Evolutionary conservation across 2,888 invertebrate species (phyloP).

Genomic region (Metopia argyrocephala): DNA sequence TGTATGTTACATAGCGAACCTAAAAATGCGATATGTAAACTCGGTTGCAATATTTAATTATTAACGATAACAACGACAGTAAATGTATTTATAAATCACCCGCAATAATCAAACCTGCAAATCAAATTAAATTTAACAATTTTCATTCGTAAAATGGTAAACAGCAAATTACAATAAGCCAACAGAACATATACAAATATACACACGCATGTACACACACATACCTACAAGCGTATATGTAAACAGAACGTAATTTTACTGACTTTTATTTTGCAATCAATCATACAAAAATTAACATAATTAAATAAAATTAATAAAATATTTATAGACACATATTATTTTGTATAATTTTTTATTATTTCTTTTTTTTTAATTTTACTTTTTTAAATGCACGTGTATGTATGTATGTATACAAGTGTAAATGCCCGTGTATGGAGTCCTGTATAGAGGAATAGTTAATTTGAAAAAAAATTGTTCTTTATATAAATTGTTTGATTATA

Average conservation of each 20-base stretch:
- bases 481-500: background rate
- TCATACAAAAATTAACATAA: conserved; percentile 56
- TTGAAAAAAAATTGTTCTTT: background rate
- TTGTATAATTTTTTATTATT: too few relatives aligned
- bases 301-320: conserved; percentile 41
- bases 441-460: too few relatives aligned
- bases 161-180: background rate
- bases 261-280: conserved; percentile 35
- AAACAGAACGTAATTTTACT: background rate
- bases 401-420: background rate
- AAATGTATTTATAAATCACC: conserved; percentile 44
- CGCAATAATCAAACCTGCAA: conserved; percentile 40
- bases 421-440: too few relatives aligned
- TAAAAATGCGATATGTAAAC: background rate
- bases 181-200: background rate
- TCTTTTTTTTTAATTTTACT: too few relatives aligned
- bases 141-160: conserved; percentile 29
- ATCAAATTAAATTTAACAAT: conserved; percentile 52
- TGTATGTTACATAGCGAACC: too few relatives aligned
- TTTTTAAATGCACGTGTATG: background rate
- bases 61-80: conserved; percentile 23
- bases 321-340: background rate
- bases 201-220: background rate
- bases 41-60: background rate
- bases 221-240: background rate